These are phyloP conservation scores for Ophthalmolycus amberensis DNA, from an alignment of 2,113 vertebrate species.

Conservation along the genomic window DNA sequence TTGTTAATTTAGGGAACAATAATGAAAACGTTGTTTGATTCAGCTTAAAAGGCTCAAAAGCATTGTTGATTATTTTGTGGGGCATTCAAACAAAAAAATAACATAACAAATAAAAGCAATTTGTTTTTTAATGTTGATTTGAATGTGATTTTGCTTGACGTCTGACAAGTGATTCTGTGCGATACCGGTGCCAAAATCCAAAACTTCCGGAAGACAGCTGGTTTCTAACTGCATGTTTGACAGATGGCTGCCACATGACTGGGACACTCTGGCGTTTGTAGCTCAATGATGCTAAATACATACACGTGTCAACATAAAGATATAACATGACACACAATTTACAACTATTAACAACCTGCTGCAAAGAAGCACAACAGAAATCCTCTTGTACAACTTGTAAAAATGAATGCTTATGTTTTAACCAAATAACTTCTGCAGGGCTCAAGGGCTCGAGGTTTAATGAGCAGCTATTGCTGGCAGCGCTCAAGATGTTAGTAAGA, in stretches of 20 bases:
- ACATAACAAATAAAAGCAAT: neutral
- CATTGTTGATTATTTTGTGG: neutral
- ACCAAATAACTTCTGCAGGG: constrained; percentile 35
- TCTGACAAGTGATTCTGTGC: constrained; percentile 13
- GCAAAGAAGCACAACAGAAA: neutral
- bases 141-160: constrained; percentile 1
- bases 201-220: constrained; percentile 45
- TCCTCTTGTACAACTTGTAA: neutral
- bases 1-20: neutral
- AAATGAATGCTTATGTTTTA: constrained; percentile 37
- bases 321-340: neutral
- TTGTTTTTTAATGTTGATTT: neutral
- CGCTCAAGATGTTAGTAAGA: constrained; percentile 41
- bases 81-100: neutral
- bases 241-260: constrained; percentile 62
- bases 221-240: constrained; percentile 38
- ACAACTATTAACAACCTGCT: neutral
- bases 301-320: neutral
- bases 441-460: constrained; percentile 57
- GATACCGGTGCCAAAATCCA: constrained; percentile 17
- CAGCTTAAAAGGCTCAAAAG: neutral
- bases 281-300: neutral
- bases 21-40: neutral
- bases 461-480: constrained; percentile 79
- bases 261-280: neutral